Conservation (phyloP, 2,113 vertebrate genomes). For the Cyprinodon tularosa region DNA sequence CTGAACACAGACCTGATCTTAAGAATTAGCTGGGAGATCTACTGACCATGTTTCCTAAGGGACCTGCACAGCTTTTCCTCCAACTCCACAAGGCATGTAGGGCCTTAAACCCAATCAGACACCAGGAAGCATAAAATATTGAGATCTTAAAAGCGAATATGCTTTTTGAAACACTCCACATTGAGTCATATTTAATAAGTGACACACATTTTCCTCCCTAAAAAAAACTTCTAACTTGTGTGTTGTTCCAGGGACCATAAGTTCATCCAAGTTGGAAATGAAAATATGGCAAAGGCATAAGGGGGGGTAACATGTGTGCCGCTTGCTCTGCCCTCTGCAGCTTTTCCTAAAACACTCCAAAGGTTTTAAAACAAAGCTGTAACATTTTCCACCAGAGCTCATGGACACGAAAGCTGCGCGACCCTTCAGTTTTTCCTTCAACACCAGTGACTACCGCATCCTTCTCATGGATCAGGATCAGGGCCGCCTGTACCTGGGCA, state of each 20-base stretch:
- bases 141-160: slow-evolving; percentile 77
- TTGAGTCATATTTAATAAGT: slow-evolving; percentile 73
- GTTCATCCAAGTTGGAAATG: slow-evolving; percentile 49
- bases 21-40: slow-evolving; percentile 63
- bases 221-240: slow-evolving; percentile 28
- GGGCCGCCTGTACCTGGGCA: slow-evolving; percentile 85
- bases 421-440: slow-evolving; percentile 85
- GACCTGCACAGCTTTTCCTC: slow-evolving; percentile 46
- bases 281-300: slow-evolving; percentile 46
- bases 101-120: slow-evolving; percentile 69
- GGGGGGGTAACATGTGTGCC: slow-evolving; percentile 18
- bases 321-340: slow-evolving; percentile 35
- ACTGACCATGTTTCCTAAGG: slow-evolving; percentile 66
- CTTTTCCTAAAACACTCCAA: not conserved
- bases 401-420: slow-evolving; percentile 82
- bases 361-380: slow-evolving; percentile 11
- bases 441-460: slow-evolving; percentile 86
- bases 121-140: slow-evolving; percentile 76
- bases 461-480: slow-evolving; percentile 87
- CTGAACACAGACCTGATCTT: slow-evolving; percentile 71
- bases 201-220: slow-evolving; percentile 64
- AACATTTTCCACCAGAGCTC: slow-evolving; percentile 72
- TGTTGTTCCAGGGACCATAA: slow-evolving; percentile 29
- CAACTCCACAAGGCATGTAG: slow-evolving; percentile 35
- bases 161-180: slow-evolving; percentile 64